A percentile compares a stretch with the other conserved stretches of the same genome.
These are phyloP conservation scores for Hirtodrosophila histrioides DNA, from an alignment of 2,888 invertebrate genomes.

Conservation along the genomic window DNA sequence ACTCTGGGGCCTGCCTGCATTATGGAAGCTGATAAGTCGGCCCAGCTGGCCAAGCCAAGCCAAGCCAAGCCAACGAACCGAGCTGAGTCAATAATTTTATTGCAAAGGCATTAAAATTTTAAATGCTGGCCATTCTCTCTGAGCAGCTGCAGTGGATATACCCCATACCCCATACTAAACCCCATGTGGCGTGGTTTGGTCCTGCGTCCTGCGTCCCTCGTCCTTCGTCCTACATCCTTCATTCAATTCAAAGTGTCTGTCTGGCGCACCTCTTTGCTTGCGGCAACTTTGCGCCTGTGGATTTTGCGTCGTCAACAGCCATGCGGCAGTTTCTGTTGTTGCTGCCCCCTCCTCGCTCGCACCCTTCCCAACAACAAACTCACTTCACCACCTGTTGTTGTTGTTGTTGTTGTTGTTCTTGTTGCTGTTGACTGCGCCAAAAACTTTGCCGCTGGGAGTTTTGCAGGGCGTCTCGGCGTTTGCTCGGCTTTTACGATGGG, in stretches of 20 bases:
- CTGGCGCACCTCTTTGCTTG: conserved; percentile 52
- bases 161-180: no score
- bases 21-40: neutral
- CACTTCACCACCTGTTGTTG: neutral
- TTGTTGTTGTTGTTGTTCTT: conserved; percentile 43
- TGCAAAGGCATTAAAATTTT: conserved; percentile 59
- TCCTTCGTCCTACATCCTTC: conserved; percentile 17
- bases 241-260: conserved; percentile 36
- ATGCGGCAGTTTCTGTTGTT: conserved; percentile 33
- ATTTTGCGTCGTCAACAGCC: conserved; percentile 57
- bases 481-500: conserved; percentile 40
- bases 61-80: conserved; percentile 50
- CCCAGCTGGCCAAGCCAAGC: neutral
- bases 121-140: conserved; percentile 35
- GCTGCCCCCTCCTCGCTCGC: neutral
- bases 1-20: conserved; percentile 23
- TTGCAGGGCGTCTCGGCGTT: conserved; percentile 44
- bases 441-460: conserved; percentile 63
- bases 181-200: no score
- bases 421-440: conserved; percentile 59
- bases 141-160: no score
- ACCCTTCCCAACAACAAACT: no score
- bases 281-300: conserved; percentile 53
- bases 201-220: neutral
- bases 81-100: conserved; percentile 62